These are phyloP conservation scores for Astatoreochromis straeleni DNA, from an alignment of 2,113 vertebrate species.

Conservation along the genomic window DNA sequence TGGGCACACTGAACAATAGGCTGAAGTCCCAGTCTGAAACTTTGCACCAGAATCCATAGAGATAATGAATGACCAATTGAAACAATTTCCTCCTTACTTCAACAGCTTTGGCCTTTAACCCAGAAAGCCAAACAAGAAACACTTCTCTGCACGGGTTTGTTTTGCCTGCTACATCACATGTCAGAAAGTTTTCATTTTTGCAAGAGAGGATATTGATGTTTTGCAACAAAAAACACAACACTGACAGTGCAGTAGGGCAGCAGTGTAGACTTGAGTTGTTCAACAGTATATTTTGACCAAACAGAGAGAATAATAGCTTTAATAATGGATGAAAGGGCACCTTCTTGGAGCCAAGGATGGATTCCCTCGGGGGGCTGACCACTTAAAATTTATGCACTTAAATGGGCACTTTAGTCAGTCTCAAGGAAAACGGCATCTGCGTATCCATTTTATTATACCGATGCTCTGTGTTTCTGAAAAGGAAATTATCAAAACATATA, in stretches of 20 bases:
- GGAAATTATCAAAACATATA: neutral
- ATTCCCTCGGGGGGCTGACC: neutral
- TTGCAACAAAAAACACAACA: neutral
- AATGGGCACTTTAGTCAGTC: neutral
- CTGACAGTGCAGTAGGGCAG: neutral
- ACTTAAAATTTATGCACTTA: neutral
- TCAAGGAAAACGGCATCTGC: neutral
- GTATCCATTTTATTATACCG: neutral
- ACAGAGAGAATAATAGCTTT: constrained; percentile 7
- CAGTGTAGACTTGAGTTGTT: neutral
- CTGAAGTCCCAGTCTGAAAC: neutral
- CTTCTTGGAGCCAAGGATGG: neutral
- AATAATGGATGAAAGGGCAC: constrained; percentile 33
- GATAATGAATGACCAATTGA: constrained; percentile 24
- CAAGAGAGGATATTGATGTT: neutral
- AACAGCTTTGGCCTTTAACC: constrained; percentile 57
- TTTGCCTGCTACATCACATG: neutral
- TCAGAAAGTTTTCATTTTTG: neutral
- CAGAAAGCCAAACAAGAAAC: constrained; percentile 18
- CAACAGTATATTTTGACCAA: neutral
- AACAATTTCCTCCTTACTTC: constrained; percentile 45
- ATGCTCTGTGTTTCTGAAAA: neutral
- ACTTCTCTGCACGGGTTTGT: neutral
- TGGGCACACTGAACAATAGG: neutral
- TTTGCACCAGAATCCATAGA: neutral